Percentiles rank a stretch among this genome's conserved stretches.
Conservation (phyloP, 2,113 vertebrate genomes). For the Chiloscyllium plagiosum region DNA sequence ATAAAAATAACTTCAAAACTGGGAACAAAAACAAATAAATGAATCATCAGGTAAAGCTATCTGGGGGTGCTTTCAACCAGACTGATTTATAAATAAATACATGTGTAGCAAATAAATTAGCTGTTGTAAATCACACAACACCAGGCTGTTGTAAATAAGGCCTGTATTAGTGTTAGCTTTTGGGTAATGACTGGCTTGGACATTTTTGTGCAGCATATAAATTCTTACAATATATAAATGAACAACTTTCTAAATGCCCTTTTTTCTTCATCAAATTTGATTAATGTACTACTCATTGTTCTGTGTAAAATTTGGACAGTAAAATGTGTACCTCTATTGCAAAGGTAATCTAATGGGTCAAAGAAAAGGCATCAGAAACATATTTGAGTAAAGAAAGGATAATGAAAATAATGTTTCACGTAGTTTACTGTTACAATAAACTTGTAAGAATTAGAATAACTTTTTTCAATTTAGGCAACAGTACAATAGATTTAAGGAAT, state of each 20-base stretch:
- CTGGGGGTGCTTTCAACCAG: neutral
- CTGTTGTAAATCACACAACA: neutral
- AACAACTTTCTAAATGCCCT: neutral
- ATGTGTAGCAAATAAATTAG: neutral
- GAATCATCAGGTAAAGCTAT: neutral
- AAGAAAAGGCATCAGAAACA: neutral
- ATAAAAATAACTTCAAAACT: neutral
- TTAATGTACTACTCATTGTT: constrained; percentile 5
- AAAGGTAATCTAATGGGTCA: neutral
- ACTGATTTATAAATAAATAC: neutral
- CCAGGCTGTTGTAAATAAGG: neutral
- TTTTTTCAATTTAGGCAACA: neutral
- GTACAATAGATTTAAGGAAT: neutral
- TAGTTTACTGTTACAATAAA: neutral
- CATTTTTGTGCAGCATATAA: neutral
- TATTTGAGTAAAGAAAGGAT: neutral
- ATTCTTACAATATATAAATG: neutral
- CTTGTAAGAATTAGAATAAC: neutral
- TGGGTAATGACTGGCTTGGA: neutral
- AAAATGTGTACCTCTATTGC: neutral
- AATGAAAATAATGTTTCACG: neutral
- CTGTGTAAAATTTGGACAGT: neutral
- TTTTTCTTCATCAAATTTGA: neutral
- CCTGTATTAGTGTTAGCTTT: neutral
- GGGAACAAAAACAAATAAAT: neutral